Base-by-base conservation (phyloP, 2,113 vertebrate species). In the Piaya cayana region DNA sequence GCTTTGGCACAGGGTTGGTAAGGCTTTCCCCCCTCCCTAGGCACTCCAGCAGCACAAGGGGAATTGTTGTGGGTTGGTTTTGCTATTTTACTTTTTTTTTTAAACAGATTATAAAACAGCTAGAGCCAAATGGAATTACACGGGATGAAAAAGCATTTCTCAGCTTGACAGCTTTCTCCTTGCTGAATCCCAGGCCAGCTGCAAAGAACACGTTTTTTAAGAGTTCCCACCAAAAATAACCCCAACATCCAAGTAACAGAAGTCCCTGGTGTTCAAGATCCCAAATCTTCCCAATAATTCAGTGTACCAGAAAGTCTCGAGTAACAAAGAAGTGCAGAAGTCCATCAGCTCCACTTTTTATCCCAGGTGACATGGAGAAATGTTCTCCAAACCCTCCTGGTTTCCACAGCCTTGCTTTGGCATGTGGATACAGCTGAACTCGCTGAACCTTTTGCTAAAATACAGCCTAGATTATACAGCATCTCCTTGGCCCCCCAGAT, bases 101-200 rank as follows among this genome's bases (percentile, higher is more conserved):
- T 32, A 64, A 29, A 32, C 25, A 85, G 32, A 32, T 37, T 34
- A 67, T 59, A 80, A 86, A 67, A 16, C 70, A 59, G n/a, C 64
- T 89, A 72, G 90, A 92, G 88, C 64, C 60, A 80, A 90, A 88
- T n/a, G 26, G 82, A 94, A 93, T 90, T 90, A 81, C 86, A 81
- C 0, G 4, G 79, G 50, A 71, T 27, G n/a, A 83, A 86, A 90
- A 76, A 59, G 45, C 71, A 83, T 80, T 97, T 86, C 64, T 88
- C 80, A 86, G 82, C 71, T 58, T 92, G 68, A 90, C 74, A 76
- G 64, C 34, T 90, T 90, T 88, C 65, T 43, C 79, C 63, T 83
- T 0, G 0, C 60, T 81, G 32, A 90, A 86, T 69, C 39, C 42
- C 77, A 88, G 76, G 55, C 50, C 82, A 92, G 56, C 67, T 88